These are phyloP conservation scores for Lepus oiostolus DNA, from an alignment of 2,797 vertebrate genomes.

Conservation along the genomic window DNA sequence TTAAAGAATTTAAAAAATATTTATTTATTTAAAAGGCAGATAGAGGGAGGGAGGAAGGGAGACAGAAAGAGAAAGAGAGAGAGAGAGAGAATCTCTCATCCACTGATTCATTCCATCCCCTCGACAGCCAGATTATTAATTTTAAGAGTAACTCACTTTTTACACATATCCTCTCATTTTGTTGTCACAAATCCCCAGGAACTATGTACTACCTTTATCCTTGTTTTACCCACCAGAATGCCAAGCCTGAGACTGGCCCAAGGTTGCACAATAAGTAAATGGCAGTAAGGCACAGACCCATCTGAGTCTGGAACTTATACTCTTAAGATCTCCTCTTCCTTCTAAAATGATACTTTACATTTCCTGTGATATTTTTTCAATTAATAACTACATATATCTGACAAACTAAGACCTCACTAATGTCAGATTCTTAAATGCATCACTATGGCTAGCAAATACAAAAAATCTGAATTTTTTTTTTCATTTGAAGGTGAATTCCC, in stretches of 20 bases:
- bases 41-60: no score
- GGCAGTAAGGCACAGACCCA: neutral
- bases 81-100: no score
- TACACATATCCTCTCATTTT: neutral
- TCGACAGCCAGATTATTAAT: neutral
- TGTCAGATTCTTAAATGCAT: conserved; percentile 11
- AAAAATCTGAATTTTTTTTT: neutral
- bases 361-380: neutral
- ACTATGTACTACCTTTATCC: neutral
- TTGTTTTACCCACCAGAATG: neutral
- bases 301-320: neutral
- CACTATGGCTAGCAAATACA: neutral
- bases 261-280: neutral
- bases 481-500: no score
- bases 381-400: neutral
- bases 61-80: no score
- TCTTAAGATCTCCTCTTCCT: neutral
- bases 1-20: neutral
- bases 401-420: neutral
- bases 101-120: no score
- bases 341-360: neutral
- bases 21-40: no score
- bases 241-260: neutral
- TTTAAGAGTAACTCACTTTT: conserved; percentile 3
- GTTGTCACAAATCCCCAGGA: neutral